Base-by-base conservation (phyloP, 2,113 vertebrate species). In the Ammodramus savannarum region DNA sequence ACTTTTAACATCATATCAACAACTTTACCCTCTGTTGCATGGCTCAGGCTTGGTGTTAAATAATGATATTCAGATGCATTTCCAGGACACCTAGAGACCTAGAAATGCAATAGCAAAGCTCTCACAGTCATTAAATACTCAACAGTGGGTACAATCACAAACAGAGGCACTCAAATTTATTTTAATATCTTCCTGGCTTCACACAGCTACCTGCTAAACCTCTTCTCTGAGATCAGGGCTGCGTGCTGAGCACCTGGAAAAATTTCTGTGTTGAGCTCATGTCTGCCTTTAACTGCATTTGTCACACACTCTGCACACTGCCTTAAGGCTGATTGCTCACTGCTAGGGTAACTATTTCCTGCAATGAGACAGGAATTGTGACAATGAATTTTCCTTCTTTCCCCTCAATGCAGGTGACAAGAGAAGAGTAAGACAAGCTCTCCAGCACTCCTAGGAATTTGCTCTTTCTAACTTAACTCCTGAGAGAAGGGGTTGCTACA, bases 1-100 rank as follows among this genome's bases (percentile, higher is more conserved):
- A 98, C 97, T 76, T 96, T 93, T 25, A 98, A 89, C 71, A 97
- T 97, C 94, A 98, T 79, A 2, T 90, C 93, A 51, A 97, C 93
- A 23, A 94, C 96, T 10, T 94, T 94, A 22, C 82, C 93, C 15
- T 39, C 93, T 85, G 97, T 96, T 27, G 95, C 92, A 81, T 93
- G 78, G 89, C 95, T 98, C 82, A 98, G 49, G 77, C n/a, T 81
- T 73, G 98, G 98, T 0, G 98, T 97, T 85, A 86, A 85, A 88
- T 98, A 98, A 86, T 81, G 85, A 91, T 97, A 98, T 36, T 82
- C 67, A 75, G 95, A 91, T 31, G 68, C 65, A 85, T 96, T 48
- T 86, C 87, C 79, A 62, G 96, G 93, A 62, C 93, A 79, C 87
- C 93, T 92, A 75, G 94, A 95, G 54, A 97, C 94, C 98, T 98